Evolutionary conservation across 2,113 vertebrate genomes (phyloP), one percentile per base, ranked within the genome.

Genomic region (Sylvia atricapilla): DNA sequence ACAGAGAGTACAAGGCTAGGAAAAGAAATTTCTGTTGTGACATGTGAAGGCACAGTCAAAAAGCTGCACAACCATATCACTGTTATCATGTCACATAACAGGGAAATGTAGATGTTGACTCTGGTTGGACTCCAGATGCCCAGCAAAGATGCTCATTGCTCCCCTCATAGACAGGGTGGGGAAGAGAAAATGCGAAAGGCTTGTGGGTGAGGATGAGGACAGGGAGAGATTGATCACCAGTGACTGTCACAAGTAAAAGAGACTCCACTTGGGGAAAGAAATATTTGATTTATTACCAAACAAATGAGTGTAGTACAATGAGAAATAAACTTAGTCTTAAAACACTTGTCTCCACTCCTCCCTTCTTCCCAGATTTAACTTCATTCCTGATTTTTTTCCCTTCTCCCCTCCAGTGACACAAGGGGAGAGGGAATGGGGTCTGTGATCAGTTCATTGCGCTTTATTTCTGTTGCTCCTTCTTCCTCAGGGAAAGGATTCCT

Each of bases 401-500:
- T 80, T 18, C 9, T 69, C 11, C 18, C 14, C 7, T 10, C 2
- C 14, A 47, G 13, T 9, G 15, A 21, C 13, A 9, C 12, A 28
- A 35, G 25, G 6, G 21, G 22, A 69, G 0, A 8, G 24, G 15
- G 18, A 59, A 79, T 35, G 17, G 11, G 8, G 14, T 49, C 23
- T 46, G 2, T 8, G 44, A 18, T 43, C 15, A 58, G 12, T 46
- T 79, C 28, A 41, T 20, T 17, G 16, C 20, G 7, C 3, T 7
- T 25, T 25, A 12, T 47, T 13, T 52, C 30, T 83, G 30, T 10
- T 0, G 0, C 14, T 84, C 24, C 7, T 10, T 68, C 3, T 4
- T 84, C 11, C 17, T 69, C 11, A 62, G 7, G 13, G 24, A 7
- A 16, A 41, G 25, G 12, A 30, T 21, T 69, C 5, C 6, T 63